phyloP scores from a whole-genome alignment of 2,888 invertebrate species.

The Cantharis flavilabris region DNA sequence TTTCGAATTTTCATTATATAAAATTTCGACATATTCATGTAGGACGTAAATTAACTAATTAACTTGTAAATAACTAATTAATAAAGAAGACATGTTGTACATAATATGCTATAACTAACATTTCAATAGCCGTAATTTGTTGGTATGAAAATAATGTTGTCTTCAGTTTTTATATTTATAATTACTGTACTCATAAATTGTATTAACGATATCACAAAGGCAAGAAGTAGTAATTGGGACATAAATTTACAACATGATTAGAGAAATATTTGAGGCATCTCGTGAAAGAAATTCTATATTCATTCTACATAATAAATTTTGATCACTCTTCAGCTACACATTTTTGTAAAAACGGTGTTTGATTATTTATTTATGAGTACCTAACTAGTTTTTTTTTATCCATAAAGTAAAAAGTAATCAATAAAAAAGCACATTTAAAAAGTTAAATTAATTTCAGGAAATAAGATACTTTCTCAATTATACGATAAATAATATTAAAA shows the following conservation, averaged over 20 bases:
- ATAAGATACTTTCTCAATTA: background rate
- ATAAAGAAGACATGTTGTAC: background rate
- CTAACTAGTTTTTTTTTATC: no score
- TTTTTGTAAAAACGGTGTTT: background rate
- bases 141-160: background rate
- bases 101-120: background rate
- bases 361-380: background rate
- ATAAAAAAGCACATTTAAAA: background rate
- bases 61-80: background rate
- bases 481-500: background rate
- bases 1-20: background rate
- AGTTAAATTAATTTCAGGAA: background rate
- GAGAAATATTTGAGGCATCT: slow-evolving; percentile 1
- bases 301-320: slow-evolving; percentile 13
- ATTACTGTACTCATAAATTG: background rate
- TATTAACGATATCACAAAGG: slow-evolving; percentile 12
- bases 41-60: background rate
- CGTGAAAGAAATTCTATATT: slow-evolving; percentile 11
- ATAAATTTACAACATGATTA: slow-evolving; percentile 23
- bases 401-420: background rate
- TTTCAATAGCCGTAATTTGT: background rate
- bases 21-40: background rate
- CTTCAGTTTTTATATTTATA: background rate
- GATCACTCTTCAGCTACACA: background rate
- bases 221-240: slow-evolving; percentile 12